Evolutionary conservation across 2,113 vertebrate genomes (phyloP).

Genomic region (Cnemophilus loriae): DNA sequence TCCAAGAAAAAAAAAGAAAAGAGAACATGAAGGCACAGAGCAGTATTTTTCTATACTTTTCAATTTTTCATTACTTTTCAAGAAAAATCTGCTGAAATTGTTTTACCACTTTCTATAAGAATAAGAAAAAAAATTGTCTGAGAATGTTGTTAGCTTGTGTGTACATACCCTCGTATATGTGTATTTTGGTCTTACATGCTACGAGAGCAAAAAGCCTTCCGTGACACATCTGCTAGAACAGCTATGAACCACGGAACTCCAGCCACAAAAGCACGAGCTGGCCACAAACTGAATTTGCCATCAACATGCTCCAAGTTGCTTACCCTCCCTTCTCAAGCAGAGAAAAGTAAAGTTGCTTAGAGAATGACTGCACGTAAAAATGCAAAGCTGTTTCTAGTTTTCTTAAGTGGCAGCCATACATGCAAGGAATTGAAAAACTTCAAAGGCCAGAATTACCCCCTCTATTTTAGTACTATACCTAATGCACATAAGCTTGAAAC

Average conservation of each 20-base stretch:
- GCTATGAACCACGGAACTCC: background rate
- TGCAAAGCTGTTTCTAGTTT: background rate
- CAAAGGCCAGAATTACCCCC: background rate
- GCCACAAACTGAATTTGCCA: background rate
- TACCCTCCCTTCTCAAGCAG: background rate
- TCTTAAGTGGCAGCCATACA: background rate
- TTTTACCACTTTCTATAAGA: background rate
- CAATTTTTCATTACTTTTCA: background rate
- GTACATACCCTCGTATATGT: rapidly evolving
- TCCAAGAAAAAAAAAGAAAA: background rate
- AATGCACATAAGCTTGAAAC: background rate
- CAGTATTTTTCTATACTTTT: background rate
- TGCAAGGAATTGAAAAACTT: background rate
- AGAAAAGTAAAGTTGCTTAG: background rate
- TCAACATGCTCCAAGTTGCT: background rate
- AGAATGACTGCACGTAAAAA: background rate
- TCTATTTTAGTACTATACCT: background rate
- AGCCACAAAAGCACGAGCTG: background rate
- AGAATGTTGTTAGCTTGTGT: background rate
- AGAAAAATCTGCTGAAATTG: background rate
- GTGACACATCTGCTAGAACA: background rate
- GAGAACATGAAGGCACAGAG: background rate
- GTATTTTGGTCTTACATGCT: background rate
- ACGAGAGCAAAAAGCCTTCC: background rate
- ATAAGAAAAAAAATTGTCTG: background rate